Conservation (phyloP, 2,113 vertebrate genomes). For the Astatotilapia flaviijosephi region DNA sequence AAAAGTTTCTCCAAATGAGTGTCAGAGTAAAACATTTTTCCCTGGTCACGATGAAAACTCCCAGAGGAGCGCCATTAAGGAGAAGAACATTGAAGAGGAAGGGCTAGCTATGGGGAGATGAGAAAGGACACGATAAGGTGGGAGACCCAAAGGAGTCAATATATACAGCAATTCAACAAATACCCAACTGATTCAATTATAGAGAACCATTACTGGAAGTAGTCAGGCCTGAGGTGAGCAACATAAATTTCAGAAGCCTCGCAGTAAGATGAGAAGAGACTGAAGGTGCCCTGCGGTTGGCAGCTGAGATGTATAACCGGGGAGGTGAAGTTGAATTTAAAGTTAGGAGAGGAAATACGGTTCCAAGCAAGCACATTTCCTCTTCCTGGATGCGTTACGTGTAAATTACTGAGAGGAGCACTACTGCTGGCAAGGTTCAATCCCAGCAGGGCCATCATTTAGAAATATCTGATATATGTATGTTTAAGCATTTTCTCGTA, state of each 20-base stretch:
- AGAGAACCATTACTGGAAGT: slow-evolving; percentile 6
- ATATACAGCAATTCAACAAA: slow-evolving; percentile 29
- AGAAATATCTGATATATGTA: neutral
- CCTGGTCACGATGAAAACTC: neutral
- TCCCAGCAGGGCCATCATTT: neutral
- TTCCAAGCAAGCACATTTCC: neutral
- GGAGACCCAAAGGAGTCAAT: slow-evolving; percentile 16
- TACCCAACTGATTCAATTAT: slow-evolving; percentile 49
- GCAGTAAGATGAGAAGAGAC: neutral
- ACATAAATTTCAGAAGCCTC: slow-evolving; percentile 13
- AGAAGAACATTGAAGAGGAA: neutral
- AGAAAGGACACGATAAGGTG: neutral
- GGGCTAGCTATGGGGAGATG: neutral
- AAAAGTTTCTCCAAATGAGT: slow-evolving; percentile 29
- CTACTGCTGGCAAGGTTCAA: neutral
- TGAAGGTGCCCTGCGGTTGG: slow-evolving; percentile 8
- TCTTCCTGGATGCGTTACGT: neutral
- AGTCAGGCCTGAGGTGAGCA: slow-evolving; percentile 15
- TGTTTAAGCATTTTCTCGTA: neutral
- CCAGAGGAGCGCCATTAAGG: slow-evolving; percentile 4
- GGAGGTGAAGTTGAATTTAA: neutral
- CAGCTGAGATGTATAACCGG: neutral
- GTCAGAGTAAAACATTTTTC: slow-evolving; percentile 15
- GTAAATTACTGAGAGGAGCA: neutral
- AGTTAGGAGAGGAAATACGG: neutral